These are phyloP conservation scores for Galleria mellonella DNA, from an alignment of 1,140 invertebrate genomes.

Conservation along the genomic window DNA sequence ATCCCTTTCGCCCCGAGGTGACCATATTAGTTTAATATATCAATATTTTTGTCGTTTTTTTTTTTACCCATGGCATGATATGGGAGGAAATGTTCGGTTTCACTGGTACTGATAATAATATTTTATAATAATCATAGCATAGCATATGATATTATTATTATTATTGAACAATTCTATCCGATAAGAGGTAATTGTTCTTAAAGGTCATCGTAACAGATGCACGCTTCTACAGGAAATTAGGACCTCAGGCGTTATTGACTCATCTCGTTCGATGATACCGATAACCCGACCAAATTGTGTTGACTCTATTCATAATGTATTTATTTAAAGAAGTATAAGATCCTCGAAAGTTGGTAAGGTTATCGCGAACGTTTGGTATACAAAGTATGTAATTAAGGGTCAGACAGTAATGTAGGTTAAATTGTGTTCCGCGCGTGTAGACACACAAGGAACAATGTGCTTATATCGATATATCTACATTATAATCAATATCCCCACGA, in stretches of 20 bases:
- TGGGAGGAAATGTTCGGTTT: no score
- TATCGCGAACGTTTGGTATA: neutral
- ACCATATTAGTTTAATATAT: no score
- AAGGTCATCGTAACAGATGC: conserved; percentile 14
- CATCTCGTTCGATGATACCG: neutral
- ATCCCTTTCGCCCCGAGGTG: no score
- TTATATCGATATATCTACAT: neutral
- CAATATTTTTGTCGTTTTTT: no score
- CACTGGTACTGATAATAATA: no score
- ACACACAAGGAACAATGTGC: neutral
- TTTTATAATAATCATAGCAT: no score
- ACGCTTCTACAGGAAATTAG: conserved; percentile 14
- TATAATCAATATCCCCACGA: no score
- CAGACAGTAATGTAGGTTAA: conserved; percentile 1
- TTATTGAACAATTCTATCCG: conserved; percentile 9
- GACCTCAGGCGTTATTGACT: neutral
- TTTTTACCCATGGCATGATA: no score
- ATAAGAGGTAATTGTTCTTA: conserved; percentile 24
- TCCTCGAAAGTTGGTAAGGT: neutral
- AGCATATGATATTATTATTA: no score
- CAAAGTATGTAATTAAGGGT: conserved; percentile 1
- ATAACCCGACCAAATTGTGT: no score
- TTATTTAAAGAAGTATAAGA: neutral
- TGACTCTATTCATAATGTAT: no score
- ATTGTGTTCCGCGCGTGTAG: neutral